Evolutionary conservation across 2,113 vertebrate species (phyloP).

Genomic region (Mohoua ochrocephala): DNA sequence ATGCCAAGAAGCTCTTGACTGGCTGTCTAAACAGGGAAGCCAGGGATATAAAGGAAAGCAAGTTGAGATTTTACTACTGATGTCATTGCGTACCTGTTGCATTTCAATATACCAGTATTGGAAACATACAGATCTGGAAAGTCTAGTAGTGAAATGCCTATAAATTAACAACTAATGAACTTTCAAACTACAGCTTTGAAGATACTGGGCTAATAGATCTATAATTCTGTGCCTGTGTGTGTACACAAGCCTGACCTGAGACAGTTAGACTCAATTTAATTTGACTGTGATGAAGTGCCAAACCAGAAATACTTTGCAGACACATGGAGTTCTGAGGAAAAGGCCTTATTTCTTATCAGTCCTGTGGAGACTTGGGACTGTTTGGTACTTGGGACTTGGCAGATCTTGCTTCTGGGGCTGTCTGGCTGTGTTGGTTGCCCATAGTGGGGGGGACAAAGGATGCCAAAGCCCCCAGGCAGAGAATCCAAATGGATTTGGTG

Average conservation of each 20-base stretch:
- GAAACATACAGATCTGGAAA: background rate
- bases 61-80: background rate
- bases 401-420: background rate
- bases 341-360: background rate
- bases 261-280: background rate
- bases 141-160: background rate
- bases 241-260: background rate
- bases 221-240: background rate
- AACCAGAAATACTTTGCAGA: background rate
- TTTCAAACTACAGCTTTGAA: background rate
- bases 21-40: background rate
- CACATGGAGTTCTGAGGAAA: background rate
- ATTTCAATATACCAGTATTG: background rate
- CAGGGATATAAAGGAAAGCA: background rate
- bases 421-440: background rate
- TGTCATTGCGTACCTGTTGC: background rate
- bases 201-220: background rate
- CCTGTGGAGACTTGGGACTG: background rate
- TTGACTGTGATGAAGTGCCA: background rate
- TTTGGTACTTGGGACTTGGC: background rate
- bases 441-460: background rate
- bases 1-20: background rate
- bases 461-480: background rate
- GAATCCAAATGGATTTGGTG: background rate
- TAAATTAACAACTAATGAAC: background rate